phyloP scores from a whole-genome alignment of 1,140 invertebrate species.

The Planococcus citri region DNA sequence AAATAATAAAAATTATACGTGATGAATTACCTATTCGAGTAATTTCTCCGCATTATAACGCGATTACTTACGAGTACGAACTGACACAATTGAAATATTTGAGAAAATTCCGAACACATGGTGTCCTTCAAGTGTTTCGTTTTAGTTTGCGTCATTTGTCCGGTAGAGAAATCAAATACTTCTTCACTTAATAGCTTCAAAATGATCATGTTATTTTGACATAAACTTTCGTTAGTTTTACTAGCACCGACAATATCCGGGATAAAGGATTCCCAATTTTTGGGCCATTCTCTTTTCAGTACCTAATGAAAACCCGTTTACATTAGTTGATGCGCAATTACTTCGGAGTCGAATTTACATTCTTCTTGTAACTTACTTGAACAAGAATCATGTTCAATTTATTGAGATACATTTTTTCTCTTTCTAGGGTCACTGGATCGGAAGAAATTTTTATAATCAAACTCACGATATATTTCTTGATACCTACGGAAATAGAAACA shows the following conservation, averaged over 20 bases:
- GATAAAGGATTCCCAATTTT: conserved; percentile 99
- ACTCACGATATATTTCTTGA: conserved; percentile 97
- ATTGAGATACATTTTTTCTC: conserved; percentile 92
- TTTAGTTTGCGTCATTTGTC: conserved; percentile 97
- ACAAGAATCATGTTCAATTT: conserved; percentile 99
- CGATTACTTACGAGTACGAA: conserved; percentile 66
- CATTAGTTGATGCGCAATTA: not conserved
- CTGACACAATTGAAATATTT: conserved; percentile 95
- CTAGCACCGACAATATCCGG: conserved; percentile 97
- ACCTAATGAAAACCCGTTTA: conserved; percentile 55
- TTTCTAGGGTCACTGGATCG: conserved; percentile 73
- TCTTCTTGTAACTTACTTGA: conserved; percentile 43
- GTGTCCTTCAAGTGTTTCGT: conserved; percentile 98
- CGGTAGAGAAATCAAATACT: conserved; percentile 95
- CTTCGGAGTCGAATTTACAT: no score
- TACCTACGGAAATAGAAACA: conserved; percentile 33
- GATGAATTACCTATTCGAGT: not conserved
- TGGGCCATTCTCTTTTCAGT: conserved; percentile 98
- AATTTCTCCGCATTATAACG: not conserved
- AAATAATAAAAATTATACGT: not conserved
- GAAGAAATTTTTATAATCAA: conserved; percentile 98
- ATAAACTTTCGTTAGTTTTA: conserved; percentile 96
- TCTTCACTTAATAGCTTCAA: conserved; percentile 95
- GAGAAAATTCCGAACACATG: conserved; percentile 99
- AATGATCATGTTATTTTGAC: conserved; percentile 99